Evolutionary conservation across 2,888 invertebrate genomes (phyloP), one percentile per base, ranked within the genome.

Genomic region (Eretmocerus hayati): DNA sequence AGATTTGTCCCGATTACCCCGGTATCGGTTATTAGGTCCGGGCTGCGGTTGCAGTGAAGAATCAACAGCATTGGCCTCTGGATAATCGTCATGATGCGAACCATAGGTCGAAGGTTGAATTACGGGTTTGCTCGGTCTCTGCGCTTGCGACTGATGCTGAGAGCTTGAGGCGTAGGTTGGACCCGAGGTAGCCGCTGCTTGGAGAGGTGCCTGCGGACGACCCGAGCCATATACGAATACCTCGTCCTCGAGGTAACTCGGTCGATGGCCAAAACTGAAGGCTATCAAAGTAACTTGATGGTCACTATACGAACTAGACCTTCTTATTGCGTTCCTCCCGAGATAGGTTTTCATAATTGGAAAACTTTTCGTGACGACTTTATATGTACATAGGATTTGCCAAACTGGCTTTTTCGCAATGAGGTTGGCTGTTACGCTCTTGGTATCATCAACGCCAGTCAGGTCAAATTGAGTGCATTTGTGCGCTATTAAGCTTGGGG

Each of bases 181-280:
- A 44, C 48, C 13, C 9, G 8, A 16, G 8, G 26, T 15, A n/a
- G 13, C 6, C 38, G 48, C 4, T 45, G 45, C 18, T 35, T 21
- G 13, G 22, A 2, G 22, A 33, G n/a, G n/a, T n/a, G n/a, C n/a
- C 26, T 4, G 33, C 5, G 16, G 8, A 8, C 5, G 36, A 26
- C 37, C 19, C 11, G 11, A n/a, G 11, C 45, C 48, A 44, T 51
- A 68, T 52, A 71, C 64, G 48, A 60, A 62, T 39, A 71, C 72
- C 54, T 75, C 81, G 35, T 76, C 74, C 66, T 57, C 81, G 72
- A 68, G 73, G 66, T 64, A 69, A 16, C 47, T 33, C 11, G 50
- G 49, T 2, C 50, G 50, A 30, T 16, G 70, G 66, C 54, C 62
- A 67, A 63, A 48, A 65, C 67, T 68, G 64, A 45, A 56, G 18